These are phyloP conservation scores for Maconellicoccus hirsutus DNA, from an alignment of 1,140 invertebrate genomes.

Conservation along the genomic window DNA sequence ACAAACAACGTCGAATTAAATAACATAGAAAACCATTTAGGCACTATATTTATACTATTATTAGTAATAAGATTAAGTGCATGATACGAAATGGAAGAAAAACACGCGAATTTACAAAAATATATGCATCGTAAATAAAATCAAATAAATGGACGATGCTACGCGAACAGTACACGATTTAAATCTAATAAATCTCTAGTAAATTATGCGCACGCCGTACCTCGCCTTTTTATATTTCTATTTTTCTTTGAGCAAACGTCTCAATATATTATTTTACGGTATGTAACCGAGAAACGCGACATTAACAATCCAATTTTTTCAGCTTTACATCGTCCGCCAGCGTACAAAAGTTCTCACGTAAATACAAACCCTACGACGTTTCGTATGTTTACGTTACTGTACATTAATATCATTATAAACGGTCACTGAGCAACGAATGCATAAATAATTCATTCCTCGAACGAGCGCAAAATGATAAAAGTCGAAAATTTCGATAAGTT, in stretches of 20 bases:
- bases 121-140: background rate
- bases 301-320: background rate
- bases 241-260: background rate
- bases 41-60: background rate
- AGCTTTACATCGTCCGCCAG: too few relatives aligned
- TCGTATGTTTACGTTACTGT: too few relatives aligned
- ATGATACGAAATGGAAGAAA: background rate
- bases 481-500: too few relatives aligned
- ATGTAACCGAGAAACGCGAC: background rate
- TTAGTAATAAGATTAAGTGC: background rate
- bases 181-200: background rate
- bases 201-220: background rate
- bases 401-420: too few relatives aligned
- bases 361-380: too few relatives aligned
- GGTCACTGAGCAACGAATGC: too few relatives aligned
- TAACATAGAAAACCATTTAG: conserved; percentile 5
- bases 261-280: background rate
- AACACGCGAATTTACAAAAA: background rate
- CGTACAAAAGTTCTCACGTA: too few relatives aligned
- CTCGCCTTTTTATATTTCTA: background rate
- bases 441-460: too few relatives aligned
- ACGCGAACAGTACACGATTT: background rate
- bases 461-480: too few relatives aligned
- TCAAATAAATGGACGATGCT: background rate
- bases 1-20: background rate